These are phyloP conservation scores for Polydrusus pterygomalis DNA, from an alignment of 2,888 invertebrate genomes.

Conservation along the genomic window DNA sequence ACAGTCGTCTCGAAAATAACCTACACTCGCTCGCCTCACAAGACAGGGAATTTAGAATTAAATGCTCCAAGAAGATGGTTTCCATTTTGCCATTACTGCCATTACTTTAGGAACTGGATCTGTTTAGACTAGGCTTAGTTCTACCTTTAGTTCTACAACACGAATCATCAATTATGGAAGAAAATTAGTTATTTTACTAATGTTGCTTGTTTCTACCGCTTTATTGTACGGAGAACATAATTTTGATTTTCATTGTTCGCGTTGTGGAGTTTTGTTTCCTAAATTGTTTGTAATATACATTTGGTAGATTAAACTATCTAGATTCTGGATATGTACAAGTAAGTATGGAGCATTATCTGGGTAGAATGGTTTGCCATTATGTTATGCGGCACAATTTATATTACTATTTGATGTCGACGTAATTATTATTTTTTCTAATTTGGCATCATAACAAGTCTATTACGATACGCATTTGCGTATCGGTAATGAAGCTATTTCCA, in stretches of 20 bases:
- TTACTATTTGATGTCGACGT: no score
- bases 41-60: slow-evolving; percentile 23
- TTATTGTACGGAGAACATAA: slow-evolving; percentile 31
- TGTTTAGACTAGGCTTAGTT: slow-evolving; percentile 37
- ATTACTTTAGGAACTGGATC: slow-evolving; percentile 37
- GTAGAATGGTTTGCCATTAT: no score
- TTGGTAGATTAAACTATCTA: slow-evolving; percentile 13
- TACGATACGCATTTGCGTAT: no score
- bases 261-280: slow-evolving; percentile 31
- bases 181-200: slow-evolving; percentile 47
- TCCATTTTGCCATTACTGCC: slow-evolving; percentile 32
- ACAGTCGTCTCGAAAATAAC: neutral
- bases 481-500: no score
- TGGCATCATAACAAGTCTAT: no score
- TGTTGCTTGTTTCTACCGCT: slow-evolving; percentile 28
- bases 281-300: slow-evolving; percentile 29
- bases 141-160: slow-evolving; percentile 30
- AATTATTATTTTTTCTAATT: no score
- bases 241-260: slow-evolving; percentile 39
- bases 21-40: neutral
- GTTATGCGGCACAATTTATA: no score
- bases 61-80: slow-evolving; percentile 21
- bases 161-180: slow-evolving; percentile 47
- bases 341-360: neutral
- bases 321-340: slow-evolving; percentile 4